These are phyloP conservation scores for Caenorhabditis sp. DNA, from an alignment of 2,888 invertebrate genomes.

Conservation along the genomic window DNA sequence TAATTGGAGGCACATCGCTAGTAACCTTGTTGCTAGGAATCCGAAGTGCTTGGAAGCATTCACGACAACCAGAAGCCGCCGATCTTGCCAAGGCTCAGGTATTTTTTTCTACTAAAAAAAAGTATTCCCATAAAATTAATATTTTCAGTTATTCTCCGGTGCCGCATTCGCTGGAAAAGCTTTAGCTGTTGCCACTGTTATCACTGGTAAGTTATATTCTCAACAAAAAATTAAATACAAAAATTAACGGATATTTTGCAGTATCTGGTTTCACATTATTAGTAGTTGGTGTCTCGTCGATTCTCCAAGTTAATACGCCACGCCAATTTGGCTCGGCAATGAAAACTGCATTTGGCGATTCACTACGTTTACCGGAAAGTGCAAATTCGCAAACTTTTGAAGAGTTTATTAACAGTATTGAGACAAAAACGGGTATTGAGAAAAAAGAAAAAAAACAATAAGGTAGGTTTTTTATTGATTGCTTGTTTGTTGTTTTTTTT, in stretches of 20 bases:
- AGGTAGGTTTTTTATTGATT: neutral
- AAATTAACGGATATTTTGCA: too few species aligned
- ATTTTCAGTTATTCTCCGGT: conserved; percentile 44
- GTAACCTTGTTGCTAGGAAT: conserved; percentile 45
- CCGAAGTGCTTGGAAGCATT: conserved; percentile 54
- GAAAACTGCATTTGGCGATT: conserved; percentile 53
- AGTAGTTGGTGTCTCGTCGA: conserved; percentile 61
- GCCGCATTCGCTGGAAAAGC: conserved; percentile 67
- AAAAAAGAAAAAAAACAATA: neutral
- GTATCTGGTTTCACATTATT: conserved; percentile 65
- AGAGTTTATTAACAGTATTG: conserved; percentile 51
- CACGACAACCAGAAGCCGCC: conserved; percentile 52
- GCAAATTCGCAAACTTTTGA: conserved; percentile 54
- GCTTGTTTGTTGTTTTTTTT: neutral
- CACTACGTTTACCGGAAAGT: conserved; percentile 48
- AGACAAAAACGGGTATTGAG: conserved; percentile 37
- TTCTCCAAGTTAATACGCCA: conserved; percentile 65
- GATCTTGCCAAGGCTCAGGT: conserved; percentile 47
- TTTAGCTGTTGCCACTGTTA: conserved; percentile 63
- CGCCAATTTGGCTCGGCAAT: conserved; percentile 66
- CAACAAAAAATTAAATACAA: neutral
- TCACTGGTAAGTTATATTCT: conserved; percentile 46
- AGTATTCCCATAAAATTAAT: too few species aligned
- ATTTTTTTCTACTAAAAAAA: too few species aligned
- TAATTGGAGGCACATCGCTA: conserved; percentile 51